Evolutionary conservation across 2,888 invertebrate genomes (phyloP).

Genomic region (Erannis defoliaria): DNA sequence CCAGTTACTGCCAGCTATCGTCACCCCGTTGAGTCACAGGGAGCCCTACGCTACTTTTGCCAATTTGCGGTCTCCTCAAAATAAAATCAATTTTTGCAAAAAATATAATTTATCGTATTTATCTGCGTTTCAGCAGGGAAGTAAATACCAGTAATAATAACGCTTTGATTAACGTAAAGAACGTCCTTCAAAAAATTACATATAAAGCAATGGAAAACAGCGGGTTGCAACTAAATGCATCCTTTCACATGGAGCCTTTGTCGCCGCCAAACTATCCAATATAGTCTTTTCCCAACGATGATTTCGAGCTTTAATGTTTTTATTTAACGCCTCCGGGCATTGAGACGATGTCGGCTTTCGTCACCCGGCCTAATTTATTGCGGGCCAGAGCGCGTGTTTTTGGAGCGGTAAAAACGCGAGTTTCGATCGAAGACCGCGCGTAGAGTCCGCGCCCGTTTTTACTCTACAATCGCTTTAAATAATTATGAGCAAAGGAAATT

Average conservation of each 20-base stretch:
- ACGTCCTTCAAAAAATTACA: too few species aligned
- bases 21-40: too few species aligned
- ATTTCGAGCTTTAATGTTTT: slow-evolving; percentile 85
- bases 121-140: too few species aligned
- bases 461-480: slow-evolving; percentile 69
- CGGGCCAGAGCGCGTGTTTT: slow-evolving; percentile 75
- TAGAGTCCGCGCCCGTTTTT: slow-evolving; percentile 70
- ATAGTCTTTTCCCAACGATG: slow-evolving; percentile 80
- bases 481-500: slow-evolving; percentile 75
- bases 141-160: too few species aligned
- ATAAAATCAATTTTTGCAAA: too few species aligned
- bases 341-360: slow-evolving; percentile 81
- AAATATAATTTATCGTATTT: too few species aligned
- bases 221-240: slow-evolving; percentile 59
- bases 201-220: slow-evolving; percentile 44
- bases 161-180: too few species aligned
- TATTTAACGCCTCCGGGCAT: slow-evolving; percentile 82
- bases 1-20: too few species aligned
- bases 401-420: slow-evolving; percentile 75
- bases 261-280: slow-evolving; percentile 79
- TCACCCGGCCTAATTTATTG: slow-evolving; percentile 82
- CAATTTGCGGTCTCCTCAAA: too few species aligned
- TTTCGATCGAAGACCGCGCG: slow-evolving; percentile 64
- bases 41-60: too few species aligned
- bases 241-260: slow-evolving; percentile 63